Evolutionary conservation across 2,113 vertebrate species (phyloP).

Genomic region (Vanacampus margaritifer): DNA sequence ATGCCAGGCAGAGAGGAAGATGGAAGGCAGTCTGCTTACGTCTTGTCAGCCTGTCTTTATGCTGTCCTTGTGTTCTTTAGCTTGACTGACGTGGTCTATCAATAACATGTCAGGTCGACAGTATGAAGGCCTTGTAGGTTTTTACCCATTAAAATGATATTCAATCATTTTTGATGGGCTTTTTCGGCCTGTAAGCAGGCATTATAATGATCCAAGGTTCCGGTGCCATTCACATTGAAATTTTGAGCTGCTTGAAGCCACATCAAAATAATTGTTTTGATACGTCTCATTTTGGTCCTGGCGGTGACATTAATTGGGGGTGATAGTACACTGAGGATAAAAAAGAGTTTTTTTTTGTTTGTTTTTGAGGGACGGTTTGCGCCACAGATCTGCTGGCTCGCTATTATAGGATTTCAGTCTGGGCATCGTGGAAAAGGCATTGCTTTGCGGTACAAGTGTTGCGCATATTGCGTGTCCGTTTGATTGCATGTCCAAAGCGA

Average conservation of each 20-base stretch:
- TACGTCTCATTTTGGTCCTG: constrained; percentile 56
- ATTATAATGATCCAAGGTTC: constrained; percentile 58
- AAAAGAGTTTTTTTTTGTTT: constrained; percentile 39
- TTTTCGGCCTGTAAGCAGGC: constrained; percentile 61
- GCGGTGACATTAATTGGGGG: constrained; percentile 64
- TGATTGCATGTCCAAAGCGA: constrained; percentile 68
- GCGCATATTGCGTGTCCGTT: constrained; percentile 62
- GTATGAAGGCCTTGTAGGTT: constrained; percentile 54
- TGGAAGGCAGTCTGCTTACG: constrained; percentile 57
- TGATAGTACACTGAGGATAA: constrained; percentile 54
- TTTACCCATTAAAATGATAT: constrained; percentile 74
- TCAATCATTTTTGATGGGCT: constrained; percentile 67
- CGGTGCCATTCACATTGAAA: constrained; percentile 59
- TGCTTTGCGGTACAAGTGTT: constrained; percentile 50
- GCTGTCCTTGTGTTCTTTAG: constrained; percentile 48
- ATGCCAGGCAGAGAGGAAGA: constrained; percentile 57
- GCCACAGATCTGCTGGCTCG: constrained; percentile 51
- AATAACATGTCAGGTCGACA: constrained; percentile 70
- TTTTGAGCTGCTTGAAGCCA: constrained; percentile 59
- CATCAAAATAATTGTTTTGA: constrained; percentile 73
- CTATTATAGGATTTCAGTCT: constrained; percentile 48
- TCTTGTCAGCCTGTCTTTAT: constrained; percentile 62
- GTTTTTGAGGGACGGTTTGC: constrained; percentile 46
- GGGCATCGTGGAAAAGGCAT: constrained; percentile 41
- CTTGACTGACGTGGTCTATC: constrained; percentile 69